Evolutionary conservation across 1,140 invertebrate species (phyloP), one percentile per base, ranked within the genome.

Genomic region (Brachionus rotundiformis): DNA sequence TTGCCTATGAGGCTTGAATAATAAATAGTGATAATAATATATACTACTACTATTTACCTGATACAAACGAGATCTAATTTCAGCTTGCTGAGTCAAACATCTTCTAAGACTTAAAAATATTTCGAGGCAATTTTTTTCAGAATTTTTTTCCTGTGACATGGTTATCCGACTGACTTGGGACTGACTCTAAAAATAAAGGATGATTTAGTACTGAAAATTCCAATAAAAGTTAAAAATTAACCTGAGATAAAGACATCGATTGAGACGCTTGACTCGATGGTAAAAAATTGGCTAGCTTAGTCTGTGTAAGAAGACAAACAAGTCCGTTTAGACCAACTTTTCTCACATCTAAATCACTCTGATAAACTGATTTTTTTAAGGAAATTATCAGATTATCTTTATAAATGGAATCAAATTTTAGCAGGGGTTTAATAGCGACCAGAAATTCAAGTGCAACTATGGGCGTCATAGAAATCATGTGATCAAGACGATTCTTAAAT

Each of bases 121-220:
- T 79, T 79, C 76, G n/a, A 79, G 25, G 16, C 76, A 79, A 63
- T 63, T 79, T 63, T 79, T 79, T 27, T 79, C 76, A 4, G 76
- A 54, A 39, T 63, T 59, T 63, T 59, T 79, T 33, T 79, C 76
- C 23, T 79, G 76, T 1, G 76, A 79, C 47, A 79, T 54, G 0
- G 19, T 39, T 27, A 63, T 59, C n/a, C 76, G 76, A 49, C 76
- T 79, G 36, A 79, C 31, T 39, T 79, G 76, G 19, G 76, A 79
- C 25, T 79, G 76, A 31, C 44, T 79, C 76, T 79, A 16, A 49
- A 77, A 54, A 0, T n/a, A 8, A 27, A 33, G 49, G 16, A 49
- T 7, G 1, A 31, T 13, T 16, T 41, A 54, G 1, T 0, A 23
- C 13, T 6, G 6, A 54, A 41, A 31, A 16, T 6, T 27, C 23